phyloP scores from a whole-genome alignment of 2,797 vertebrate species.

The Acanthiza pusilla region DNA sequence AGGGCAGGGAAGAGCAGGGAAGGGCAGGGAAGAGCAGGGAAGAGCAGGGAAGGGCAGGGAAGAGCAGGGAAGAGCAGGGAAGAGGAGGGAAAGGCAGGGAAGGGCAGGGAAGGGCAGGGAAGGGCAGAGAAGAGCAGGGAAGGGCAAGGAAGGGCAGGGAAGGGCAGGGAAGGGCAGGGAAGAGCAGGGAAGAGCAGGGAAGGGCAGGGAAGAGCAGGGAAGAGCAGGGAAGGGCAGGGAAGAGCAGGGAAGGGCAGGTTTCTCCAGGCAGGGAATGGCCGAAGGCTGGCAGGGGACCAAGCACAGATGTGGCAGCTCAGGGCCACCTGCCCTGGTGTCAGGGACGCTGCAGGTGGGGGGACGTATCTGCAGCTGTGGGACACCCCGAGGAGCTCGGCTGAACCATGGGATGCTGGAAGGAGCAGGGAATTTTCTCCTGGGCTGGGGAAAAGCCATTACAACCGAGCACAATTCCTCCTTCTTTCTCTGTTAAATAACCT shows the following conservation, averaged over 20 bases:
- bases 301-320: not conserved
- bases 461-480: not conserved
- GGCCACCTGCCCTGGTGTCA: not conserved
- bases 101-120: accelerated
- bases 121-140: too few species aligned
- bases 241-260: accelerated
- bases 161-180: not conserved
- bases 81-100: too few species aligned
- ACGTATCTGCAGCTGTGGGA: not conserved
- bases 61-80: too few species aligned
- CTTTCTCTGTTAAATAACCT: not conserved
- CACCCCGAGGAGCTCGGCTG: not conserved
- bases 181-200: not conserved
- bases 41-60: too few species aligned
- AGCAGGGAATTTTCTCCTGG: not conserved
- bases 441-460: not conserved
- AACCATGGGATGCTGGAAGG: not conserved
- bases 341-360: not conserved
- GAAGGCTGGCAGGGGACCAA: not conserved
- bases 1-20: not conserved
- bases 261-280: not conserved
- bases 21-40: not conserved
- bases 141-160: too few species aligned
- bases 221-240: too few species aligned
- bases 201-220: not conserved